Evolutionary conservation across 1,140 invertebrate species (phyloP).

Genomic region (Mactra quadrangularis): DNA sequence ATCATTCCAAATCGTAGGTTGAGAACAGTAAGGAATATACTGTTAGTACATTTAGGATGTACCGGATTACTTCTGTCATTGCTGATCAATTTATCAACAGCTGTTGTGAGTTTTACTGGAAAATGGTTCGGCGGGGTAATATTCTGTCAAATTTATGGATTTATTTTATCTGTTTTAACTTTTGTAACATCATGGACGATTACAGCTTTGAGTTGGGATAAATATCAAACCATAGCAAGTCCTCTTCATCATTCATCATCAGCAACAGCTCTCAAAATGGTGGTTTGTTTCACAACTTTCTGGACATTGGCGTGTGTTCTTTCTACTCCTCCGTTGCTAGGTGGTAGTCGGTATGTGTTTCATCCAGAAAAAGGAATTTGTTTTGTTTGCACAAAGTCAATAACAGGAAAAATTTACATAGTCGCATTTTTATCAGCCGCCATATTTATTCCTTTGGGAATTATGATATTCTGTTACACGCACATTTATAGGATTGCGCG

Average conservation of each 20-base stretch:
- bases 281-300: conserved; percentile 71
- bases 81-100: conserved; percentile 67
- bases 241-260: conserved; percentile 79
- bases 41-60: conserved; percentile 75
- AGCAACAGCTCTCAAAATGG: conserved; percentile 74
- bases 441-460: conserved; percentile 68
- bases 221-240: conserved; percentile 79
- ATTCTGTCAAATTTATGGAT: conserved; percentile 71
- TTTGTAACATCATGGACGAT: conserved; percentile 76
- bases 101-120: conserved; percentile 69
- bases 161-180: conserved; percentile 67
- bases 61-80: conserved; percentile 72
- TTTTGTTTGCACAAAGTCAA: conserved; percentile 39
- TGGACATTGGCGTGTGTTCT: conserved; percentile 68
- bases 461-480: conserved; percentile 76
- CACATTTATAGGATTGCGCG: conserved; percentile 76
- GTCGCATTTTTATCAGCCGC: conserved; percentile 65
- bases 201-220: conserved; percentile 79
- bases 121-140: conserved; percentile 70
- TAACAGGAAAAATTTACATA: conserved; percentile 63
- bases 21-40: conserved; percentile 76
- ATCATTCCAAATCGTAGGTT: conserved; percentile 78
- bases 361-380: conserved; percentile 58
- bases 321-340: conserved; percentile 42
- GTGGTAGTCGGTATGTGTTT: conserved; percentile 43